Evolutionary conservation across 2,888 invertebrate genomes (phyloP).

Genomic region (Chrysodeixis includens): DNA sequence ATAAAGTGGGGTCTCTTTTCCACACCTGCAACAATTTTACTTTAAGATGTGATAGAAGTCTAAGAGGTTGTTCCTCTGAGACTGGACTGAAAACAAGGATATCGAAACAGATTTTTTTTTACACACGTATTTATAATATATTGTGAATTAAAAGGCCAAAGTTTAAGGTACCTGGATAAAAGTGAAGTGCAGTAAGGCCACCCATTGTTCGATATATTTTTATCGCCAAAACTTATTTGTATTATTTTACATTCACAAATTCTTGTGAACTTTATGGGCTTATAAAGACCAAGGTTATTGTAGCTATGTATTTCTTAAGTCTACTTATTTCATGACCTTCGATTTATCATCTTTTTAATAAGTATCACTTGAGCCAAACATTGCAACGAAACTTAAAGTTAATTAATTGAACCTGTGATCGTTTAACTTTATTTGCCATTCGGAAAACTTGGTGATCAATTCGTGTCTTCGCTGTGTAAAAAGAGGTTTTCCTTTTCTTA

Average conservation of each 20-base stretch:
- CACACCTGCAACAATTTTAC: too few relatives aligned
- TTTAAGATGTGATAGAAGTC: too few relatives aligned
- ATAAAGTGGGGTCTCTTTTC: too few relatives aligned
- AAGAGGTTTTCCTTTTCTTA: background rate
- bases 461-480: background rate
- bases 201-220: conserved; percentile 1
- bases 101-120: too few relatives aligned
- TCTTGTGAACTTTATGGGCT: conserved; percentile 2
- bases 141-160: background rate
- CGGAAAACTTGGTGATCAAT: background rate
- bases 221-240: conserved; percentile 1
- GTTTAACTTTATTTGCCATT: background rate
- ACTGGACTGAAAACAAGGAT: background rate
- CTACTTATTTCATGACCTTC: background rate
- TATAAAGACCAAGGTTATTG: conserved; percentile 4
- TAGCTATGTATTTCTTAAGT: background rate
- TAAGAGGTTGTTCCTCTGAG: too few relatives aligned
- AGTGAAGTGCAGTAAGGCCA: conserved; percentile 4
- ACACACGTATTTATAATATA: background rate
- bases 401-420: background rate
- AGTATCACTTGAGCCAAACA: background rate
- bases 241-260: conserved; percentile 4
- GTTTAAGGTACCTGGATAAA: background rate
- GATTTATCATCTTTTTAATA: background rate
- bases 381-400: background rate